phyloP scores from a whole-genome alignment of 1,140 invertebrate species.

The Trichonephila clavipes region DNA sequence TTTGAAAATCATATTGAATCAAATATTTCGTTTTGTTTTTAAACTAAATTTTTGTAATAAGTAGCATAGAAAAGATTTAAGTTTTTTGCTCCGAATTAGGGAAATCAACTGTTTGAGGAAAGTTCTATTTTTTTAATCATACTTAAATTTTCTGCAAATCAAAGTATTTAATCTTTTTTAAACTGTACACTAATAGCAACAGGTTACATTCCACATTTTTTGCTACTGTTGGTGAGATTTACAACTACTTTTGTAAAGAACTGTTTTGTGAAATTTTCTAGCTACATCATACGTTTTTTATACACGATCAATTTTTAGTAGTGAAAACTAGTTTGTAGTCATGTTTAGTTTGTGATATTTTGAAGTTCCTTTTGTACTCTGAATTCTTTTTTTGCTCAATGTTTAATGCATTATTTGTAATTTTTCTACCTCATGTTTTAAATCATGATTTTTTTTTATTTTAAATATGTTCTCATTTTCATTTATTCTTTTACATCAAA shows the following conservation, averaged over 20 bases:
- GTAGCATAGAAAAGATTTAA: too few species aligned
- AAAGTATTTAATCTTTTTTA: conserved; percentile 65
- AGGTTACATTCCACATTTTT: conserved; percentile 54
- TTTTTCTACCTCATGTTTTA: conserved; percentile 70
- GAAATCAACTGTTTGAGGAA: neutral
- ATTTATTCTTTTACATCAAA: neutral
- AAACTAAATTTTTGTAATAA: neutral
- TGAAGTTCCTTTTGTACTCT: conserved; percentile 69
- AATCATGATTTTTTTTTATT: neutral
- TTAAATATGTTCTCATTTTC: neutral
- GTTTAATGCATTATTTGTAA: conserved; percentile 59
- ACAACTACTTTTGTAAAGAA: conserved; percentile 48
- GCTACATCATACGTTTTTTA: conserved; percentile 19
- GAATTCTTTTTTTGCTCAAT: conserved; percentile 57
- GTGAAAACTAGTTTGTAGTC: conserved; percentile 51
- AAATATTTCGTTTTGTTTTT: neutral
- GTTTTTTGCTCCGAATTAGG: too few species aligned
- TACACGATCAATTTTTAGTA: conserved; percentile 65
- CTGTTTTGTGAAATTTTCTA: conserved; percentile 51
- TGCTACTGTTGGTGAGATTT: conserved; percentile 54
- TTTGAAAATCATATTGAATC: neutral
- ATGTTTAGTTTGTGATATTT: conserved; percentile 75
- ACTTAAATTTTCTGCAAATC: neutral
- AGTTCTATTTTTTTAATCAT: neutral
- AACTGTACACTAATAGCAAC: conserved; percentile 14